These are phyloP conservation scores for Cariama cristata DNA, from an alignment of 2,113 vertebrate species.

Conservation along the genomic window DNA sequence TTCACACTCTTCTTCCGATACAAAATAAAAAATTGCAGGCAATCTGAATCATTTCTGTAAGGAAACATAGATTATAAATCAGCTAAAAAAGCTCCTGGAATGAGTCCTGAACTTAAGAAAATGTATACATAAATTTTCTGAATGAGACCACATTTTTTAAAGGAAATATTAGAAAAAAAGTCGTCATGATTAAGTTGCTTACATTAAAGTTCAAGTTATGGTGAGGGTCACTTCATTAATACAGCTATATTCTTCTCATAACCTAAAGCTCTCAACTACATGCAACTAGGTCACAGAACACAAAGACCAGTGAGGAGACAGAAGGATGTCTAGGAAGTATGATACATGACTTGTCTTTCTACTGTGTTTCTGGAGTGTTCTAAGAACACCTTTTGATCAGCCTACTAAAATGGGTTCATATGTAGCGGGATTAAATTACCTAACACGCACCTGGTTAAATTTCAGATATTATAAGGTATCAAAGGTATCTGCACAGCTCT, in stretches of 20 bases:
- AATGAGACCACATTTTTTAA: background rate
- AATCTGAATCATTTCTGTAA: background rate
- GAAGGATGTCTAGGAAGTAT: background rate
- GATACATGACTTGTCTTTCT: background rate
- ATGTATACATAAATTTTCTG: background rate
- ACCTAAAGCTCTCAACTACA: background rate
- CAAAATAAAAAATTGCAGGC: background rate
- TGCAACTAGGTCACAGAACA: background rate
- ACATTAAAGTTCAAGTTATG: background rate
- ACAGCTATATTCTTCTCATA: background rate
- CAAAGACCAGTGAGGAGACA: background rate
- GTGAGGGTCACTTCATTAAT: slow-evolving; percentile 24
- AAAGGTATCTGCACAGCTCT: background rate
- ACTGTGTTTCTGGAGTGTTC: background rate
- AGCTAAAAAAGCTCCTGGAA: background rate
- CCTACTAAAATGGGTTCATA: background rate
- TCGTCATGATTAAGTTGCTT: background rate
- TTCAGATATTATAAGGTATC: background rate
- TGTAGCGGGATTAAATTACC: background rate
- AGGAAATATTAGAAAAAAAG: background rate
- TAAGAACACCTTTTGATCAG: background rate
- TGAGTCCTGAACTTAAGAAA: background rate
- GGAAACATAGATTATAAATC: background rate
- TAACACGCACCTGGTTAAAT: background rate
- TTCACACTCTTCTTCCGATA: background rate